Evolutionary conservation across 1,140 invertebrate species (phyloP).

Genomic region (Anastrepha ludens): DNA sequence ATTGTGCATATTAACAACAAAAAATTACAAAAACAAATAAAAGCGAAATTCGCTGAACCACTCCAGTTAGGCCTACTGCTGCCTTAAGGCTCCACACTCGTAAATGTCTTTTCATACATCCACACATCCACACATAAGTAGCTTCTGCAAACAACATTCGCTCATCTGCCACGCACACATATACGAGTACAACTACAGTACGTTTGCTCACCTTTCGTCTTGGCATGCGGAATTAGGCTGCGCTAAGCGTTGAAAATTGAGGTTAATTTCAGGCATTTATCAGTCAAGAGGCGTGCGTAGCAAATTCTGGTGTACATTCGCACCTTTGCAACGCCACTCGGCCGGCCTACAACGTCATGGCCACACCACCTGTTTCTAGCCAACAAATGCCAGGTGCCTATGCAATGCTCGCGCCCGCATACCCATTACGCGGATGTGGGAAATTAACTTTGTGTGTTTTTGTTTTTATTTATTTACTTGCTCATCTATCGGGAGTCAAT

Average conservation of each 20-base stretch:
- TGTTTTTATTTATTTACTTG: not conserved
- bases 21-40: not conserved
- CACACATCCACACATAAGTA: not conserved
- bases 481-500: not conserved
- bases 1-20: not conserved
- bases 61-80: not conserved
- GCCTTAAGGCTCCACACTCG: not conserved
- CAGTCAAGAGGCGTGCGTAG: not conserved
- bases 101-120: not conserved
- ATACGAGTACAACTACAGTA: not conserved
- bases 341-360: slow-evolving; percentile 28
- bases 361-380: not conserved
- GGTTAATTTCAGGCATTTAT: slow-evolving; percentile 48
- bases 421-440: slow-evolving; percentile 3
- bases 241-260: slow-evolving; percentile 21
- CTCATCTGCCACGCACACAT: not conserved
- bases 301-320: not conserved
- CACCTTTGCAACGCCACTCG: not conserved
- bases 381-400: not conserved
- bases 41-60: not conserved
- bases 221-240: not conserved
- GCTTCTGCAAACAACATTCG: not conserved
- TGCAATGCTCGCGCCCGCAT: not conserved
- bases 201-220: not conserved
- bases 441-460: not conserved